These are phyloP conservation scores for Toxotes jaculatrix DNA, from an alignment of 2,113 vertebrate species.

Conservation along the genomic window DNA sequence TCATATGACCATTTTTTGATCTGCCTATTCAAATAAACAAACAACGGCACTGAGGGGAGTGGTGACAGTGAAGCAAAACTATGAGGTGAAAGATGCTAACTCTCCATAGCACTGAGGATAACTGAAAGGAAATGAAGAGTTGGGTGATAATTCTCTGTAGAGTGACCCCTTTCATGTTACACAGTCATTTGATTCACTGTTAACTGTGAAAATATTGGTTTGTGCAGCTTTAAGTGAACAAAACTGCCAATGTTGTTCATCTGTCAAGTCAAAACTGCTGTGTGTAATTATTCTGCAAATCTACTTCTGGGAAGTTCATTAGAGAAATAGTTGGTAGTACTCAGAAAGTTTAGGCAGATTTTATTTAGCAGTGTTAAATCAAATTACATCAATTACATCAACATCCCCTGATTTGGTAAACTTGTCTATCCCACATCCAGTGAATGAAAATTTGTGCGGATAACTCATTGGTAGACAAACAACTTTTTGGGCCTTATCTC, in stretches of 20 bases:
- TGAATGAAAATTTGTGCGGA: constrained; percentile 22
- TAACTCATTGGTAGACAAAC: constrained; percentile 14
- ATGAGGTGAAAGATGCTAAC: background rate
- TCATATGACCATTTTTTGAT: too few species aligned
- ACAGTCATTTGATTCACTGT: background rate
- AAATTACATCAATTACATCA: background rate
- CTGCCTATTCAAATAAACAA: too few species aligned
- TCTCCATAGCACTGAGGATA: background rate
- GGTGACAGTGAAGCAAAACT: background rate
- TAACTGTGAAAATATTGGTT: background rate
- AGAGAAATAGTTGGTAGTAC: background rate
- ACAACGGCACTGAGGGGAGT: too few species aligned
- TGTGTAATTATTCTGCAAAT: constrained; percentile 31
- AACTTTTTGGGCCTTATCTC: constrained; percentile 29
- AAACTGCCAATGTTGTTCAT: background rate
- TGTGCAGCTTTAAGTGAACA: background rate
- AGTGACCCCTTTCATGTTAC: background rate
- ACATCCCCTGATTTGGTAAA: constrained; percentile 30
- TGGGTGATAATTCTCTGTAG: background rate
- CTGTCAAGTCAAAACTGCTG: constrained; percentile 18
- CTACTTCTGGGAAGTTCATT: constrained; percentile 34
- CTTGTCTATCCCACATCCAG: constrained; percentile 14
- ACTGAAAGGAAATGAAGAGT: background rate
- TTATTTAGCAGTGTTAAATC: constrained; percentile 21
- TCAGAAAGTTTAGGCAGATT: background rate